Evolutionary conservation across 2,888 invertebrate species (phyloP).

Genomic region (Thecocarcelia acutangulata): DNA sequence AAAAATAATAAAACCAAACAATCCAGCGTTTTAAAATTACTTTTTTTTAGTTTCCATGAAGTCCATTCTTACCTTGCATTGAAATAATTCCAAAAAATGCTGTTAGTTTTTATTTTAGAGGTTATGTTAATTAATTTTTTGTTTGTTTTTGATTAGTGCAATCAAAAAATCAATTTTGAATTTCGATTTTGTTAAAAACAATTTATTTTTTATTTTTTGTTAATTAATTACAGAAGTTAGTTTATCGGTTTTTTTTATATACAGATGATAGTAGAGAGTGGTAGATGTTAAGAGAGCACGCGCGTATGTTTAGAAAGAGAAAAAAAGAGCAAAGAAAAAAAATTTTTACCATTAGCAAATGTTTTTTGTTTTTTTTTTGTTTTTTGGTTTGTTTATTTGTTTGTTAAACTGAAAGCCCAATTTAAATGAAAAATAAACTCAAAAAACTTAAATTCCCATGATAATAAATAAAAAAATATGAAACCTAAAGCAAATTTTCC

Average conservation of each 20-base stretch:
- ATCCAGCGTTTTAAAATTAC: conserved; percentile 76
- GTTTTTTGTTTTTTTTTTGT: conserved; percentile 50
- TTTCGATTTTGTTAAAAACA: conserved; percentile 61
- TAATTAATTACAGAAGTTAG: conserved; percentile 65
- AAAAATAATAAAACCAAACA: conserved; percentile 76
- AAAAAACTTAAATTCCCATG: conserved; percentile 39
- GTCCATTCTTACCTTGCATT: conserved; percentile 94
- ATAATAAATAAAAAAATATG: conserved; percentile 44
- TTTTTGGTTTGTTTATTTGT: conserved; percentile 26
- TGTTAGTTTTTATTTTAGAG: conserved; percentile 82
- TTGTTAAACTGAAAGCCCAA: conserved; percentile 52
- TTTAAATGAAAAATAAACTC: conserved; percentile 43
- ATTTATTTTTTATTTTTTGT: conserved; percentile 59
- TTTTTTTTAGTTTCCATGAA: conserved; percentile 71
- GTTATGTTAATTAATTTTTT: conserved; percentile 54
- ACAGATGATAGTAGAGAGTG: conserved; percentile 65
- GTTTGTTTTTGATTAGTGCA: conserved; percentile 42
- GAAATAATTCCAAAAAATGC: conserved; percentile 99
- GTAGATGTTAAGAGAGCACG: conserved; percentile 69
- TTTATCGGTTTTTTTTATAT: conserved; percentile 61
- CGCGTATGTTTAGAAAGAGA: conserved; percentile 75
- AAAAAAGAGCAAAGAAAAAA: conserved; percentile 74
- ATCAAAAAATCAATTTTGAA: conserved; percentile 80
- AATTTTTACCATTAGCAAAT: conserved; percentile 71
- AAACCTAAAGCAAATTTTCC: conserved; percentile 57